These are phyloP conservation scores for Hapalemur alaotrensis DNA, from an alignment of 2,797 vertebrate genomes.

Conservation along the genomic window DNA sequence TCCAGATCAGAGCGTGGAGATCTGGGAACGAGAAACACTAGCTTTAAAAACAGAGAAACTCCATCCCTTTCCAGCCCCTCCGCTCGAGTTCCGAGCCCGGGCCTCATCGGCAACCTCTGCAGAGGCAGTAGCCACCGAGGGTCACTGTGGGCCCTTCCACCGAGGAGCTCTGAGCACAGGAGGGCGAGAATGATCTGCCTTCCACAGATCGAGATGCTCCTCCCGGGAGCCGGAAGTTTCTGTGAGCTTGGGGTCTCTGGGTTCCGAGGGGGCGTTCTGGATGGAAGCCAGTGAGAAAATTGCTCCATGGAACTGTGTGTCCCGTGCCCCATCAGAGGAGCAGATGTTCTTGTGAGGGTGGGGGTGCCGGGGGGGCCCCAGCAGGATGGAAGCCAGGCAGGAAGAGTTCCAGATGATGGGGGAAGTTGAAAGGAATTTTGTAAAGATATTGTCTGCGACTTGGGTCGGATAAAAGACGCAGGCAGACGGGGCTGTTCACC, in stretches of 20 bases:
- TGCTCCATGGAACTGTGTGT: neutral
- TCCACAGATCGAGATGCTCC: neutral
- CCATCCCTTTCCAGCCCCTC: neutral
- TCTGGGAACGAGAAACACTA: neutral
- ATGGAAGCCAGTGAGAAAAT: neutral
- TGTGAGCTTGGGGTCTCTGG: neutral
- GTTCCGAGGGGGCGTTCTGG: neutral
- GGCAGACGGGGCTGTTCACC: conserved; percentile 55
- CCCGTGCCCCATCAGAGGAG: neutral
- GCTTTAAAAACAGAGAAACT: neutral
- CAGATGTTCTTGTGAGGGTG: neutral
- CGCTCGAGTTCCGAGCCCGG: fast-evolving
- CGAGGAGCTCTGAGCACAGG: neutral
- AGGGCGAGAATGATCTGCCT: neutral
- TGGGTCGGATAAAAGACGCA: conserved; percentile 44
- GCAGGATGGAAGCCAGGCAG: neutral
- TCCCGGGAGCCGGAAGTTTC: neutral
- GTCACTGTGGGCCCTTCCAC: neutral
- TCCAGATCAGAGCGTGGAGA: neutral
- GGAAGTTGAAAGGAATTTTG: conserved; percentile 59
- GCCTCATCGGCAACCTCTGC: neutral
- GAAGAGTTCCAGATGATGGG: neutral
- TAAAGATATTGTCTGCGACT: conserved; percentile 55
- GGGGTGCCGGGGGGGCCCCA: neutral
- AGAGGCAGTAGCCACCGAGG: neutral